These are phyloP conservation scores for Pinctada fucata DNA, from an alignment of 2,888 invertebrate genomes.

Conservation along the genomic window DNA sequence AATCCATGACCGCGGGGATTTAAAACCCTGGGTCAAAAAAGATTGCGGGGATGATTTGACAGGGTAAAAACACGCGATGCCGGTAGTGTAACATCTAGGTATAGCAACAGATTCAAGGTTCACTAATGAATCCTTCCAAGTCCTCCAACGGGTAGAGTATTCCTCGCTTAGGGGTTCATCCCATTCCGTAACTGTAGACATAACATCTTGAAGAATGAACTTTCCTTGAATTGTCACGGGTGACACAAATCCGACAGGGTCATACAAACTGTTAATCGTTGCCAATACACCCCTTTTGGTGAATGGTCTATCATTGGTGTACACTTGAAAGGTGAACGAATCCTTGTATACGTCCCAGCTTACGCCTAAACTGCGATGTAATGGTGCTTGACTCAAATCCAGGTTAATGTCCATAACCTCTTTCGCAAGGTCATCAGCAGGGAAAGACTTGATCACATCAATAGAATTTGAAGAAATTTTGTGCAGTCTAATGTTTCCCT, in stretches of 20 bases:
- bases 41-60: too few relatives aligned
- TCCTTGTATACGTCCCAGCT: constrained; percentile 28
- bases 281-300: constrained; percentile 1
- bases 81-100: background rate
- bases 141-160: background rate
- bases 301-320: background rate
- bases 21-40: too few relatives aligned
- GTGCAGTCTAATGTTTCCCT: constrained; percentile 9
- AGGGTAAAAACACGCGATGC: too few relatives aligned
- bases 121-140: background rate
- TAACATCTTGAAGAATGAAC: background rate
- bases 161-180: background rate
- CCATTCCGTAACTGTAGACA: background rate
- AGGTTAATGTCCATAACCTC: constrained; percentile 1
- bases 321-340: constrained; percentile 6
- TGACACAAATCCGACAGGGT: background rate
- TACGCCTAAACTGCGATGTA: background rate
- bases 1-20: too few relatives aligned
- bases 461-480: constrained; percentile 4
- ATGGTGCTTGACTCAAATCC: background rate
- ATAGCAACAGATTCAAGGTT: background rate
- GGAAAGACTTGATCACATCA: constrained; percentile 11
- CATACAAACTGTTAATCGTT: constrained; percentile 4
- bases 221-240: constrained; percentile 1
- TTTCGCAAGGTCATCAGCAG: background rate